Base-by-base conservation (phyloP, 1,140 invertebrate genomes). In the Hylaeus anthracinus region DNA sequence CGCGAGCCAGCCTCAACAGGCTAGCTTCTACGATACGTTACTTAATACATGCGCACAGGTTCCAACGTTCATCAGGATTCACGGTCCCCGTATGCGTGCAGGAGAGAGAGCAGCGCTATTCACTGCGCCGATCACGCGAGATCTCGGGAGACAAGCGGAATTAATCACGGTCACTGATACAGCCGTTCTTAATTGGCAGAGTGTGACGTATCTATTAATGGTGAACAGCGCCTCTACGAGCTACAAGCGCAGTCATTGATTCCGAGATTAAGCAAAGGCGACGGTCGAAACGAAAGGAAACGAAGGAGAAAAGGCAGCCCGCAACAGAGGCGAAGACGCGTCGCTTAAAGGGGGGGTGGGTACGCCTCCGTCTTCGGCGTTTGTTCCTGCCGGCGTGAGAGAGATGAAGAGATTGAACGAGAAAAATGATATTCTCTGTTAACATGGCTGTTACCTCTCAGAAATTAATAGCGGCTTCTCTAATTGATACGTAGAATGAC, bases 401-500 rank as follows among this genome's bases (percentile, higher is more conserved):
- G 66, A 78, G 70, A 88, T 67, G 64, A 83, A 72, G 66, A 76
- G 80, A 81, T 85, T 83, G 73, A 81, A 81, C 67, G 81, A 89
- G 82, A 90, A 90, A 90, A 90, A 90, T 87, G 82, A 63, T 84
- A 86, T 85, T 82, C 78, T 82, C 84, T 86, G 82, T 89, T 89
- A 87, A 90, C 88, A 83, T 87, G 80, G 63, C 85, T 84, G 88
- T 88, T 89, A 77, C 83, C 76, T 83, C 82, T 82, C 74, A 87
- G 83, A 88, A 90, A 90, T 90, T 90, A 90, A 91, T 90, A 89
- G 88, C 88, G 78, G 75, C 81, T 66, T 85, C 86, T 86, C 84
- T 89, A 90, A 90, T 90, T 91, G 90, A 91, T 90, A 90, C 89
- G 88, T 90, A 82, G 85, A 89, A 90, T 86, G 82, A 88, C 72